Conservation (phyloP, 2,113 vertebrate genomes). For the Oceanodroma tethys region DNA sequence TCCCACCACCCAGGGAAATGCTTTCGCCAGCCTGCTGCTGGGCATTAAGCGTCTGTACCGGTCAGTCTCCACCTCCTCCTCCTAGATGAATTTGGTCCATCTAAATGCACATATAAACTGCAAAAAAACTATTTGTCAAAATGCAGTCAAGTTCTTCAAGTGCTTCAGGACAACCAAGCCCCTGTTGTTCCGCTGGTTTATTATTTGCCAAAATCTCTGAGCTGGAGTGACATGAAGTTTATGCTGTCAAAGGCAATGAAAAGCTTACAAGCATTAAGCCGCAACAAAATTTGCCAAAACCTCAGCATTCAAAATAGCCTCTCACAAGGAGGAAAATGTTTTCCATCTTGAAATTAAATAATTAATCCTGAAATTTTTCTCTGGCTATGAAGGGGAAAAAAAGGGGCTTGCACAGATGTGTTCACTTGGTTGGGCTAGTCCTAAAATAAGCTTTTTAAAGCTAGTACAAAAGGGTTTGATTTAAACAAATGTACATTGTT, state of each 20-base stretch:
- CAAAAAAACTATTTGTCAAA: not conserved
- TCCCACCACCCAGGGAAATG: not conserved
- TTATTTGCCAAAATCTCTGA: not conserved
- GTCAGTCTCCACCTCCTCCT: not conserved
- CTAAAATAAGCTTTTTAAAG: slow-evolving; percentile 13
- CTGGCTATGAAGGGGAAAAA: not conserved
- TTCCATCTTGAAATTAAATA: not conserved
- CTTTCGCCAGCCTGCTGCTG: not conserved
- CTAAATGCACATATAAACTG: not conserved
- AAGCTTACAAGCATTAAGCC: not conserved
- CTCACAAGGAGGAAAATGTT: not conserved
- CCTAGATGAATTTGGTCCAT: not conserved
- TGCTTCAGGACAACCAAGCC: not conserved
- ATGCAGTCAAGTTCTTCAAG: not conserved
- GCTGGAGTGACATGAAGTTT: not conserved
- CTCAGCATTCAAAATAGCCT: not conserved
- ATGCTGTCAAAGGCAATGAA: slow-evolving; percentile 3
- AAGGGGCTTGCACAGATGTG: not conserved
- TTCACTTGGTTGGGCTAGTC: not conserved
- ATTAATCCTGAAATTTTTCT: not conserved
- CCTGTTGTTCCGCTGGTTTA: not conserved
- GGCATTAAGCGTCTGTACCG: not conserved
- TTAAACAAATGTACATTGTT: slow-evolving; percentile 51
- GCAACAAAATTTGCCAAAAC: not conserved
- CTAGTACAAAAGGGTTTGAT: not conserved